Base-by-base conservation (phyloP, 2,888 invertebrate species). In the Nudaria mundana region DNA sequence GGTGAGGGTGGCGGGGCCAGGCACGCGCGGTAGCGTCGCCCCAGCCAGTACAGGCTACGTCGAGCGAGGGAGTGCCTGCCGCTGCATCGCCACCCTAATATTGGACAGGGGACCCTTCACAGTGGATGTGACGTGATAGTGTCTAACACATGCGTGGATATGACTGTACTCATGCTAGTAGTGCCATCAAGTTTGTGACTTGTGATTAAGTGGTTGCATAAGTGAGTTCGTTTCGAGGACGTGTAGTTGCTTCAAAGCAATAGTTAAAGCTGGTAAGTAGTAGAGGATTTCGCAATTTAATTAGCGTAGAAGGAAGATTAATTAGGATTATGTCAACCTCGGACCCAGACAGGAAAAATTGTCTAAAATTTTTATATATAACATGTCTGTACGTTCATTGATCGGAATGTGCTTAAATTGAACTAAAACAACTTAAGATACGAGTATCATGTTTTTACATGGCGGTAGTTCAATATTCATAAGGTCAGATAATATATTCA, bases 1-100 rank as follows among this genome's bases (percentile, higher is more conserved):
- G 70, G 68, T 63, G 62, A 67, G 70, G 74, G 66, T 62, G 42
- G 65, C 65, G 75, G 74, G 64, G 64, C 63, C 65, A 72, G 76
- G 78, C 87, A 78, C 81, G 87, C 87, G 87, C 87, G 82, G 69
- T 87, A 72, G 79, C 64, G 82, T 68, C 82, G 73, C 82, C 87
- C 87, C 81, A 81, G 86, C 84, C 87, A 87, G 87, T 88, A 71
- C 76, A 76, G 67, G 83, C 86, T 85, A 81, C 78, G 79, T 61
- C 77, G 76, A 62, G 54, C 53, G 44, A 48, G 55, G 40, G 77
- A 58, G 44, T 71, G 77, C 76, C 65, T 69, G 85, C 81, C 66
- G 60, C 63, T 57, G 53, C 57, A 56, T 56, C 48, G 38, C 54
- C 46, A 37, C 44, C 18, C 37, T 49, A 55, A 61, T 63, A 66